phyloP scores from a whole-genome alignment of 2,797 vertebrate species.

The Girardinus metallicus region DNA sequence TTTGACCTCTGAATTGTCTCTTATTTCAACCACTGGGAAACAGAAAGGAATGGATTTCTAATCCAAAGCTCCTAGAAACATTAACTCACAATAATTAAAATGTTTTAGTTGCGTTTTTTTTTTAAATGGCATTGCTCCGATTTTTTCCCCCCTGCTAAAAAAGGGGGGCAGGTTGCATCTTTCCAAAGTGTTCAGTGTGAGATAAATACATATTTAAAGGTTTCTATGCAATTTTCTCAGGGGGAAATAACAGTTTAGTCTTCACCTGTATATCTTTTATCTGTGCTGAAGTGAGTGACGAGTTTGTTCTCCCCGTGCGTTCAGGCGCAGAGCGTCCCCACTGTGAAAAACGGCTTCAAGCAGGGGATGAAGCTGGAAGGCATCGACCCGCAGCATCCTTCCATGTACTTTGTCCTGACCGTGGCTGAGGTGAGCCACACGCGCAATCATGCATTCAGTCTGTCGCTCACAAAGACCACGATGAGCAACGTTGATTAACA shows the following conservation, averaged over 20 bases:
- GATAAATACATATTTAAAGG: not conserved
- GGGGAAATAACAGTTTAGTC: not conserved
- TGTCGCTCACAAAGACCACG: not conserved
- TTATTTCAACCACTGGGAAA: not conserved
- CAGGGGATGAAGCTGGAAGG: conserved; percentile 97
- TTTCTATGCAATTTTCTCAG: not conserved
- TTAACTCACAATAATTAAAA: not conserved
- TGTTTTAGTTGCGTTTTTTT: not conserved
- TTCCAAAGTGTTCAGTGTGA: not conserved
- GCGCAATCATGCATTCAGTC: conserved; percentile 1
- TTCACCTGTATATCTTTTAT: not conserved
- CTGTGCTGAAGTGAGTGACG: conserved; percentile 5
- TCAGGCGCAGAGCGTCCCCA: conserved; percentile 84
- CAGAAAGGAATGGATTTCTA: not conserved
- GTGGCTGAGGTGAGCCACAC: conserved; percentile 89
- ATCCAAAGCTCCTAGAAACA: not conserved
- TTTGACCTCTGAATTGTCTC: not conserved
- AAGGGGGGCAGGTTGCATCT: not conserved
- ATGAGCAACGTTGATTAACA: conserved; percentile 12
- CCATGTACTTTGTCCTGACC: conserved; percentile 97
- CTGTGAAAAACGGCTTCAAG: conserved; percentile 90
- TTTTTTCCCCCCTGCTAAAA: not conserved
- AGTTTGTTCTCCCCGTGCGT: conserved; percentile 28
- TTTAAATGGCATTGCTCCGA: not conserved
- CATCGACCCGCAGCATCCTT: conserved; percentile 94